Percentiles rank a stretch among this genome's conserved stretches.
These are phyloP conservation scores for Archivesica marissinica DNA, from an alignment of 1,140 invertebrate species.

Conservation along the genomic window DNA sequence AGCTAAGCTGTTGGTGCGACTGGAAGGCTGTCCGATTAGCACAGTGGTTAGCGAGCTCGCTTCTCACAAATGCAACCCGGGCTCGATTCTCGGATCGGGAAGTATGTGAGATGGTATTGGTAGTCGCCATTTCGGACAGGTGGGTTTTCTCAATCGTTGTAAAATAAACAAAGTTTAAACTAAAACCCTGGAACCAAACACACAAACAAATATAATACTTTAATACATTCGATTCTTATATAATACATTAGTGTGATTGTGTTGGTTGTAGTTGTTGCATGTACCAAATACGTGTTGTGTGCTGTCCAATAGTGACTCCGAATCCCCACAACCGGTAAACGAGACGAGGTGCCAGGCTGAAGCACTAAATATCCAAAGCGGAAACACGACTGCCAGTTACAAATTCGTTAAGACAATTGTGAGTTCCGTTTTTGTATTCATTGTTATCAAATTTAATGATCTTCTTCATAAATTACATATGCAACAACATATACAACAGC, in stretches of 20 bases:
- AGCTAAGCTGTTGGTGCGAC: too few relatives aligned
- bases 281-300: constrained; percentile 36
- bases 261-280: background rate
- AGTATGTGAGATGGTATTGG: too few relatives aligned
- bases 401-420: background rate
- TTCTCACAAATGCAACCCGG: too few relatives aligned
- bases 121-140: background rate
- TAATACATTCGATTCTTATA: background rate
- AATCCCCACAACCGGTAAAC: constrained; percentile 16
- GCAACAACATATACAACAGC: background rate
- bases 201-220: background rate
- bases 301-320: constrained; percentile 21
- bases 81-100: too few relatives aligned
- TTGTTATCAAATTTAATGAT: background rate
- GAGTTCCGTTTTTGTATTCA: background rate
- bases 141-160: background rate
- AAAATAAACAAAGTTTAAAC: background rate
- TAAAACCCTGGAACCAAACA: background rate
- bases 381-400: too few relatives aligned
- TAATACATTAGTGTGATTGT: background rate
- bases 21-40: too few relatives aligned
- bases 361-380: background rate
- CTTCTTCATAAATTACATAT: background rate
- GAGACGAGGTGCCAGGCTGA: background rate
- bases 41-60: too few relatives aligned